Conservation (phyloP, 2,797 vertebrate genomes). For the Sebastes alutus region DNA sequence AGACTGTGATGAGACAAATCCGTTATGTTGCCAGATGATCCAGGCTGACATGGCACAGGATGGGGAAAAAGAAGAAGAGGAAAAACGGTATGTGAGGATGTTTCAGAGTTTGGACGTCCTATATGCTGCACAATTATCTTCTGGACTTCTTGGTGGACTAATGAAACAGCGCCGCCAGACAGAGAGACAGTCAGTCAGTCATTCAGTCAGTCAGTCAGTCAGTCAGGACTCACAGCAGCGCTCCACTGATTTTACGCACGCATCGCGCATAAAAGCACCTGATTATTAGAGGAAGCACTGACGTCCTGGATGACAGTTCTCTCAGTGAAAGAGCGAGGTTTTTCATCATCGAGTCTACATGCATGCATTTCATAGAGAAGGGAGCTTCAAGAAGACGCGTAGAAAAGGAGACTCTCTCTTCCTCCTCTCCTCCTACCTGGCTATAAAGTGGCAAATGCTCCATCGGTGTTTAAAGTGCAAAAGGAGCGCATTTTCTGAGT, state of each 20-base stretch:
- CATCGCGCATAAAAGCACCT: slow-evolving; percentile 77
- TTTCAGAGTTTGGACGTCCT: slow-evolving; percentile 48
- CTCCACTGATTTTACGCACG: slow-evolving; percentile 80
- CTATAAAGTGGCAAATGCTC: slow-evolving; percentile 4
- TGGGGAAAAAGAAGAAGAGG: not conserved
- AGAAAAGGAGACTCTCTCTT: not conserved
- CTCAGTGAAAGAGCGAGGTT: slow-evolving; percentile 45
- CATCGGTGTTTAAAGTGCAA: slow-evolving; percentile 33
- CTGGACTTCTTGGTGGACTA: slow-evolving; percentile 78
- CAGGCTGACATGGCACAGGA: slow-evolving; percentile 36
- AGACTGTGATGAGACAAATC: slow-evolving; percentile 61
- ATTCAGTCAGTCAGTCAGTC: slow-evolving; percentile 30
- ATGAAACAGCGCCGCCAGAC: slow-evolving; percentile 83
- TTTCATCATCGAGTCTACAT: not conserved
- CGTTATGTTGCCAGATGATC: slow-evolving; percentile 50
- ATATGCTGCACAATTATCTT: slow-evolving; percentile 54
- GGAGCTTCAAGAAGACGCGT: not conserved
- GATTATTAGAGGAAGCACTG: slow-evolving; percentile 78
- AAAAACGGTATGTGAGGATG: not conserved
- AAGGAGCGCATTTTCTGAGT: not conserved
- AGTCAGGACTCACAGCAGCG: slow-evolving; percentile 66
- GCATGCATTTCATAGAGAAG: not conserved
- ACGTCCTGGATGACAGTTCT: slow-evolving; percentile 65
- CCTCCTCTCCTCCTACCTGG: slow-evolving; percentile 16
- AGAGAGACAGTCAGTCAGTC: slow-evolving; percentile 40